Base-by-base conservation (phyloP, 1,140 invertebrate genomes). In the Drosophila obscura region DNA sequence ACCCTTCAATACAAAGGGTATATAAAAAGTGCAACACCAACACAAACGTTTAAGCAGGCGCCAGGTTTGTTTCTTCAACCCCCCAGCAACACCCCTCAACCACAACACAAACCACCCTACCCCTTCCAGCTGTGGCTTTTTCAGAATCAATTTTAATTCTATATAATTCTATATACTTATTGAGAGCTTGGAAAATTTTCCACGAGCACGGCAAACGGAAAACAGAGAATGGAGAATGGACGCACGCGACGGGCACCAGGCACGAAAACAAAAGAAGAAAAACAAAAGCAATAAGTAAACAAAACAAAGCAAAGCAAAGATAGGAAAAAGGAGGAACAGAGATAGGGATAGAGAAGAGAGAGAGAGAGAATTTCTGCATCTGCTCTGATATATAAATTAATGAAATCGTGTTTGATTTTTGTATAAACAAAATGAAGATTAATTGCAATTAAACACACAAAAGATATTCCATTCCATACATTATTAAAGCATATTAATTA, bases 131-230 rank as follows among this genome's bases (percentile, higher is more conserved):
- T 31, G 56, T 24, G 22, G 43, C 43, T 60, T 62, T 73, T 67
- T 71, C 65, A 66, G 65, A 76, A 80, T 76, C 78, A 81, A 87
- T 85, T 85, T 82, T 82, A 82, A 76, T 85, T 85, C 74, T 65
- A 81, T 87, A 74, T 82, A 82, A 76, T 85, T 85, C 74, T 62
- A 85, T 87, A 74, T 64, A 85, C 77, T 84, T 80, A 74, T 65
- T 63, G 71, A 80, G 73, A 61, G 71, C 35, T 65, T 87, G 79
- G 83, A 83, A 87, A 87, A 87, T 87, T 87, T 87, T 87, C 83
- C 83, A 88, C 64, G 52, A 88, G 75, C 61, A 45, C 28, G 60
- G 51, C 59, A 46, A 52, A 39, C 35, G 35, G 35, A 39, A 13
- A 39, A 39, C 35, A 35, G 31, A 35, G 31, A 35, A 9, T 35